Base-by-base conservation (phyloP, 30 jellyfish, hydroid and myxozoan genomes). In the Sanderia malayensis region DNA sequence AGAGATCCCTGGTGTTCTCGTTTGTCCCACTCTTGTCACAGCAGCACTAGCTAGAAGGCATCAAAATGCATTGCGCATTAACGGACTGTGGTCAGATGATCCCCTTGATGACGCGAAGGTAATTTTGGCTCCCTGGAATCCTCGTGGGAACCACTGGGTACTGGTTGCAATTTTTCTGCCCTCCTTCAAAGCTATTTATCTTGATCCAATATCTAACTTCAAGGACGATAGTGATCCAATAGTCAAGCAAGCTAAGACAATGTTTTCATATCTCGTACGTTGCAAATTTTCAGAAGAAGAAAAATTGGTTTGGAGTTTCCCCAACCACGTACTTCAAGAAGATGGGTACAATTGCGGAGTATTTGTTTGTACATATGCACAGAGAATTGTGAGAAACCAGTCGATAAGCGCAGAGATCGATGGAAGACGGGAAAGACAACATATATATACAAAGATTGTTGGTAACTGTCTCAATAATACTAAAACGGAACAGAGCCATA, bases 341-440 rank as follows among this genome's bases (percentile, higher is more conserved):
- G 86, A 22, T 31, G 34, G 85, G 18, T 74, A 22, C 45, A 74
- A 61, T 32, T 74, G 87, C 34, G 87, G 84, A 9, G 86, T 74
- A 29, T 74, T 58, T 61, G 83, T 61, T 31, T 74, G 87, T 45
- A 29, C 67, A 31, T 55, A 74, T 74, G 87, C 55, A 41, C 55
- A 41, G 55, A 41, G 55, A 15, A 41, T 41, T 57, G 27, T 6
- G 31, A 57, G 22, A 20, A 57, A 24, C 31, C 68, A 6, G 31
- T 57, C 31, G 22, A 57, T 57, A n/a, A 57, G 9, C 11, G 31
- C 68, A 57, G 31, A 57, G 68, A n/a, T 24, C 22, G 27, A n/a
- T 57, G 27, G 27, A 19, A 41, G 55, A 41, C 8, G 55, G 11
- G 68, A 57, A 19, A 57, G 68, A 20, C 31, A 57, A 57, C 27